These are phyloP conservation scores for Orius insidiosus DNA, from an alignment of 1,140 invertebrate species.

Conservation along the genomic window DNA sequence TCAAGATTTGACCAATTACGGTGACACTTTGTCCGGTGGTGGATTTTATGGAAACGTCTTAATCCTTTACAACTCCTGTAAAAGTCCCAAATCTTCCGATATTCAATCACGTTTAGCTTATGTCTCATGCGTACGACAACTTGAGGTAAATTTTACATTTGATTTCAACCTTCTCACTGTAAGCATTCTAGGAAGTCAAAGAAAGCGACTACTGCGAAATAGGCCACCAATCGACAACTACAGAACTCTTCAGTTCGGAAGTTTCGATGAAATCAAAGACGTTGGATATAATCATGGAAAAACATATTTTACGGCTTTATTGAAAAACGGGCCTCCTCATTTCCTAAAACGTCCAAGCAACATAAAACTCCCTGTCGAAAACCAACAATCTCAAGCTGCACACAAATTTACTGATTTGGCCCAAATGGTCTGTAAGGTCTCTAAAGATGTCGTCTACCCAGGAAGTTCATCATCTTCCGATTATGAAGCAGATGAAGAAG, in stretches of 20 bases:
- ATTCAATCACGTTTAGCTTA: conserved; percentile 95
- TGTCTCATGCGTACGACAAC: conserved; percentile 90
- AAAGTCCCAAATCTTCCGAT: conserved; percentile 93
- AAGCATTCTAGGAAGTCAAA: conserved; percentile 78
- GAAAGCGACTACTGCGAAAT: conserved; percentile 95
- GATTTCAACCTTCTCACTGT: too few species aligned
- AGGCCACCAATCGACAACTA: conserved; percentile 95
- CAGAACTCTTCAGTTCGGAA: conserved; percentile 91
- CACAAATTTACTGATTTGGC: conserved; percentile 91
- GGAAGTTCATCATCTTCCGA: conserved; percentile 29
- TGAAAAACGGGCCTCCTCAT: conserved; percentile 34
- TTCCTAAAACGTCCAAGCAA: conserved; percentile 12
- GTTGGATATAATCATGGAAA: conserved; percentile 54
- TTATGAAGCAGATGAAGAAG: conserved; percentile 41
- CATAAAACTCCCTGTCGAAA: neutral
- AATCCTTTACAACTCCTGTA: conserved; percentile 73
- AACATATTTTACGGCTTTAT: conserved; percentile 69
- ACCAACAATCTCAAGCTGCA: conserved; percentile 26
- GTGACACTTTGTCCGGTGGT: conserved; percentile 97
- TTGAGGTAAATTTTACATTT: conserved; percentile 78
- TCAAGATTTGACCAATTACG: conserved; percentile 64
- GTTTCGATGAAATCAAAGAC: conserved; percentile 89
- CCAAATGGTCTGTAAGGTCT: conserved; percentile 85
- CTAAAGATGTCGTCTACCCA: conserved; percentile 26
- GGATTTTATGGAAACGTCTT: conserved; percentile 90